A percentile compares a stretch with the other conserved stretches of the same genome.
These are phyloP conservation scores for Argynnis bischoffii DNA, from an alignment of 2,888 invertebrate species.

Conservation along the genomic window DNA sequence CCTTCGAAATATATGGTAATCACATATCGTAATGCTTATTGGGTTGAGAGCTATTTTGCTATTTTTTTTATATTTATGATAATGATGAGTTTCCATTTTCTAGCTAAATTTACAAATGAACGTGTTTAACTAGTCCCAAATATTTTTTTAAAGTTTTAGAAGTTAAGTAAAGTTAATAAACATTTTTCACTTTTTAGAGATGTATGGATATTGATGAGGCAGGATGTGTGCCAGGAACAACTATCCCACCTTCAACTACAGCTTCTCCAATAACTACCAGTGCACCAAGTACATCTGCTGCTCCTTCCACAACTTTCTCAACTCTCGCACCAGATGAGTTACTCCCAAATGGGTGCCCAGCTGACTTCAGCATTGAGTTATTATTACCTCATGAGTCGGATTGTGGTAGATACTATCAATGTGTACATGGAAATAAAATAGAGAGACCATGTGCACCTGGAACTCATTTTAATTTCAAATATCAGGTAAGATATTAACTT, in stretches of 20 bases:
- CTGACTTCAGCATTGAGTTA: conserved; percentile 36
- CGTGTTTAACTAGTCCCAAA: too few species aligned
- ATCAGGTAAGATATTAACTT: conserved; percentile 48
- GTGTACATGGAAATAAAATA: conserved; percentile 52
- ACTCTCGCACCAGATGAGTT: too few species aligned
- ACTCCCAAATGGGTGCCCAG: conserved; percentile 30
- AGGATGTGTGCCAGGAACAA: neutral
- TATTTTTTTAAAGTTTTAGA: too few species aligned
- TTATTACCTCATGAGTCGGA: conserved; percentile 52
- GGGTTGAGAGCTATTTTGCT: too few species aligned
- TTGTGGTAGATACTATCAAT: conserved; percentile 65
- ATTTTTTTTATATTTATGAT: too few species aligned
- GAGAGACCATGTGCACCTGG: conserved; percentile 48
- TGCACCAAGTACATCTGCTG: conserved; percentile 11
- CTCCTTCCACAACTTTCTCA: too few species aligned
- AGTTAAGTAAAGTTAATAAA: too few species aligned
- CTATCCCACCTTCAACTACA: conserved; percentile 22
- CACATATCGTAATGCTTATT: too few species aligned
- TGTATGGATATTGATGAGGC: too few species aligned
- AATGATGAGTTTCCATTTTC: neutral
- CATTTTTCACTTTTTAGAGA: too few species aligned
- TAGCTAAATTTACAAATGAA: too few species aligned
- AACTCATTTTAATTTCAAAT: conserved; percentile 50
- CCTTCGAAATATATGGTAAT: too few species aligned
- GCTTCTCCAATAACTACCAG: conserved; percentile 23